Evolutionary conservation across 2,113 vertebrate species (phyloP), one percentile per base, ranked within the genome.

Genomic region (Choloepus hoffmanni): DNA sequence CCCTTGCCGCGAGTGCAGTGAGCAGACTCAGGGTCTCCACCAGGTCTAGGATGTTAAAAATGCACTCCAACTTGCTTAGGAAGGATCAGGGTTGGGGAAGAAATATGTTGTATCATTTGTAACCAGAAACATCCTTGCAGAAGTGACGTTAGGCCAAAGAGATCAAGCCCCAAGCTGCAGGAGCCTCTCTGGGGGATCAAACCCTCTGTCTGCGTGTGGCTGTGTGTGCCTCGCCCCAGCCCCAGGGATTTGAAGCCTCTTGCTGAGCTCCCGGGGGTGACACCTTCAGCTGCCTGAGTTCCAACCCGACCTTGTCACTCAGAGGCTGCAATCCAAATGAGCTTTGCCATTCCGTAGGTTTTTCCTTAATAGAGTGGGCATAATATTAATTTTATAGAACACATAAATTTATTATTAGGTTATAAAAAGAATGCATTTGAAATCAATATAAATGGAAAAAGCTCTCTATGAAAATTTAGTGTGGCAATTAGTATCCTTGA

Each of bases 171-270:
- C 36, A 26, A 33, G 24, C 12, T 18, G 19, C 14, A 13, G 2
- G 36, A 13, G 3, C 12, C 18, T 43, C 7, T 58, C 3, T 18
- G 7, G 2, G 88, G n/a, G 0, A 13, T 8, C 2, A 21, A 7
- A 45, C 43, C 4, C 19, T 2, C 40, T 50, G 60, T 30, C 3
- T 1, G 0, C 1, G 12, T 11, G 19, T 24, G 9, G 6, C 0
- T 10, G 5, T 10, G 16, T 3, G 4, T 15, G 24, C 12, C 19
- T 28, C 43, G 4, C 30, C 81, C 23, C 2, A 21, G 43, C 19
- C 12, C 7, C 2, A 1, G 2, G 3, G 16, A 18, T 14, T 10
- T 26, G 14, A 18, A 26, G 43, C 14, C 30, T n/a, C 43, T 30
- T 13, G 21, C 30, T 8, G 1, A 33, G 45, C 13, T 36, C 24